Percentiles rank a stretch among this genome's conserved stretches.
phyloP scores from a whole-genome alignment of 2,888 invertebrate species.

The Papilio protenor region DNA sequence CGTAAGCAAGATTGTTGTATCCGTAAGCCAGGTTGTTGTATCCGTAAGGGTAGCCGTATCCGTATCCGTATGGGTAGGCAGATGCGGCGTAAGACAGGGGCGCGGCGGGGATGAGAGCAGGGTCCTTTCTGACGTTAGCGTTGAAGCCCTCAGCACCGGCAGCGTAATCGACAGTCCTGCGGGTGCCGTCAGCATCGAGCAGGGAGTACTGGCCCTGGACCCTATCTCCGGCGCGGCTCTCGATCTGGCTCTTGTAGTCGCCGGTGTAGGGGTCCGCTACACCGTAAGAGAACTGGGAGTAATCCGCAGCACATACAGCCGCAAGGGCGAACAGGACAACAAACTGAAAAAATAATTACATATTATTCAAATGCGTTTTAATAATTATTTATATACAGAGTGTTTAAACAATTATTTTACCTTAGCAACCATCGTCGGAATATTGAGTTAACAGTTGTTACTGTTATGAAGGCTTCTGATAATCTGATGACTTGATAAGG shows the following conservation, averaged over 20 bases:
- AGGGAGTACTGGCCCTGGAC: conserved; percentile 83
- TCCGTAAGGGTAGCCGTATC: conserved; percentile 51
- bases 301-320: conserved; percentile 60
- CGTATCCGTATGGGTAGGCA: conserved; percentile 44
- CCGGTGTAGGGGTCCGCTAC: conserved; percentile 84
- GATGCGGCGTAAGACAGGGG: conserved; percentile 55
- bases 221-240: conserved; percentile 77
- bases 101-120: conserved; percentile 63
- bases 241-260: conserved; percentile 82
- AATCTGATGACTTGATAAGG: conserved; percentile 60
- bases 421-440: conserved; percentile 75
- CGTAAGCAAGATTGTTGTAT: conserved; percentile 76
- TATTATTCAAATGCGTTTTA: not conserved
- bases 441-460: conserved; percentile 56
- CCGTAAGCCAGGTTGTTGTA: conserved; percentile 26
- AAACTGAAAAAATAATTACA: conserved; percentile 58
- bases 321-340: conserved; percentile 65
- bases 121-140: conserved; percentile 82
- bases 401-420: conserved; percentile 57
- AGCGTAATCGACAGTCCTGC: conserved; percentile 83
- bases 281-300: conserved; percentile 80
- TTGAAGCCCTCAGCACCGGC: conserved; percentile 84
- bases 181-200: conserved; percentile 81
- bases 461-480: conserved; percentile 61
- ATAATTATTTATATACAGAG: too few relatives aligned